A percentile compares a stretch with the other conserved stretches of the same genome.
Conservation (phyloP, 92 coral and sea anemone species). For the Umimayanthus chanpuru region DNA sequence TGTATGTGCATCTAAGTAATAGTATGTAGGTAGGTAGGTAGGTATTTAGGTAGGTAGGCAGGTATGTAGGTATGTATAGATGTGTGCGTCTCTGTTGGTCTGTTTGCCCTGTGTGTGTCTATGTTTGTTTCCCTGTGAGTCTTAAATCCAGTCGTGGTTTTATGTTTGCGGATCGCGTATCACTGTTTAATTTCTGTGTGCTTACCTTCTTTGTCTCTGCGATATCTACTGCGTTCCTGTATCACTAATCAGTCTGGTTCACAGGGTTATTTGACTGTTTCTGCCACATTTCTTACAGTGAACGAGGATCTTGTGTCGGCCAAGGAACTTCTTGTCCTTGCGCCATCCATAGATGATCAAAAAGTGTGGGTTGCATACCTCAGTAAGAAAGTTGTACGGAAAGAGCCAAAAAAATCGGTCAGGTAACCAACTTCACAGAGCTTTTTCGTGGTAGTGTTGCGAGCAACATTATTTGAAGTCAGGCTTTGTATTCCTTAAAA, state of each 20-base stretch:
- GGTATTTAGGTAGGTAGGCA: too few relatives aligned
- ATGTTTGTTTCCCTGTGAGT: too few relatives aligned
- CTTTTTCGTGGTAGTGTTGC: neutral
- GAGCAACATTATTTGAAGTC: too few relatives aligned
- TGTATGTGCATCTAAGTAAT: too few relatives aligned
- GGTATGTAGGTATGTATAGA: too few relatives aligned
- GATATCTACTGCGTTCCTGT: too few relatives aligned
- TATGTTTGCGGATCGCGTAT: neutral
- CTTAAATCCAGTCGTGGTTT: neutral
- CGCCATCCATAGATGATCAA: constrained; percentile 89
- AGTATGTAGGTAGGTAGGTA: too few relatives aligned
- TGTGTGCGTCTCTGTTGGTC: too few relatives aligned
- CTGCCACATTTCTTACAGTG: constrained; percentile 56
- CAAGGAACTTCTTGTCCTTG: constrained; percentile 91
- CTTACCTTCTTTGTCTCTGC: neutral
- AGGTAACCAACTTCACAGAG: constrained; percentile 49
- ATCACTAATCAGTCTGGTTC: neutral
- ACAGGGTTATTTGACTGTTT: neutral
- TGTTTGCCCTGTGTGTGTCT: too few relatives aligned
- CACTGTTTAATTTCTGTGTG: neutral
- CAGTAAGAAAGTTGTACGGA: constrained; percentile 88
- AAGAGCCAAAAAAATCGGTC: constrained; percentile 81
- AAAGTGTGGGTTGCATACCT: constrained; percentile 93
- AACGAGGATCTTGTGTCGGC: constrained; percentile 92
- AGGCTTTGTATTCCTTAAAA: too few relatives aligned